Evolutionary conservation across 2,797 vertebrate genomes (phyloP), one percentile per base, ranked within the genome.

Genomic region (Distichodus sexfasciatus): DNA sequence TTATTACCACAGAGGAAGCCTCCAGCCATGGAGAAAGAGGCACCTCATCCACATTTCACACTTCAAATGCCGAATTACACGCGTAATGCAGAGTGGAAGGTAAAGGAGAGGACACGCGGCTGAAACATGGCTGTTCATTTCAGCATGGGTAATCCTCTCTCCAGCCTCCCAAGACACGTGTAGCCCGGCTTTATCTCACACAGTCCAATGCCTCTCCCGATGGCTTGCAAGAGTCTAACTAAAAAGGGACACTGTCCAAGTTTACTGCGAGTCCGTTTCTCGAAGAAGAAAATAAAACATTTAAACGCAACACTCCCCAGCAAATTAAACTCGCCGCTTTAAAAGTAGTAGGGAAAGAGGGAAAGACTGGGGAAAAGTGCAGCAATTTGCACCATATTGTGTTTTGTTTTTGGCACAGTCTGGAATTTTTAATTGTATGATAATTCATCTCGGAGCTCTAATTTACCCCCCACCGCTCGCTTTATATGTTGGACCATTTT

Each of bases 391-490:
- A 87, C 89, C 85, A 83, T 91, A 90, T 90, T 93, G 90, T 92
- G 89, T 87, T 88, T 89, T 89, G 77, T 82, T 90, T 90, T 88
- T 92, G 89, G 89, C 88, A 89, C 88, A 94, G 94, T 94, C 92
- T 94, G 91, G 90, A 88, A 87, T 90, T 66, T 82, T 94, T 94
- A 94, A 91, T 91, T 91, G 77, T 90, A 92, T 93, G 92, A 95
- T 96, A 94, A 96, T 93, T 96, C 94, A 96, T 90, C 84, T 92
- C 85, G 83, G 89, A 92, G 93, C 90, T 90, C 91, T 96, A 95
- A 95, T 98, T 94, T 95, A 94, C 94, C 94, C 92, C 94, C 93
- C 87, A 90, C 93, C 75, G 88, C 83, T 88, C 75, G 74, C 83
- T 88, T 89, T 86, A 84, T 93, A 90, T 87, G 87, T 90, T 83